Base-by-base conservation (phyloP, 1,140 invertebrate species). In the Mya arenaria region DNA sequence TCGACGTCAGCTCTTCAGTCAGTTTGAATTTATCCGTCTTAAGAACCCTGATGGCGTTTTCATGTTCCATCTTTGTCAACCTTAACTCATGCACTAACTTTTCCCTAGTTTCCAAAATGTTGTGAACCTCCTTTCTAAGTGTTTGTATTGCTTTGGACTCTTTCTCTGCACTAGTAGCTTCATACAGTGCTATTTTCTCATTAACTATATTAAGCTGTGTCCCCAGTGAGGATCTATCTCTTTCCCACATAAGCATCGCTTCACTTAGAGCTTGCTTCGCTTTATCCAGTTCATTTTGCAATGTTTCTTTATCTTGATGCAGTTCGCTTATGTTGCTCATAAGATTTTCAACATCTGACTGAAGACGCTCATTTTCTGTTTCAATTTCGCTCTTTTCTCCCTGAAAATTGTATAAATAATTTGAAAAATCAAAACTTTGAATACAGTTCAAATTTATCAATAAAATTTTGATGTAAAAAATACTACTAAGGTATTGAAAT, bases 181-280 rank as follows among this genome's bases (percentile, higher is more conserved):
- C 87, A 77, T 86, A 89, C n/a, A 91, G 66, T 19, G 84, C 78
- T 34, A 90, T 30, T 69, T 89, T 90, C 72, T 91, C 90, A 23
- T 82, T 86, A 1, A 84, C 82, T 15, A 89, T 84, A 73, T 87
- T 88, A n/a, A 87, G 48, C 3, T 87, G 85, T 23, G 68, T 63
- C 36, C 88, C 87, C 6, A 89, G 73, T 2, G 66, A 62, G 25
- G 85, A 83, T 10, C 87, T 79, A 48, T 90, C 87, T 37, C 85
- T 84, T 48, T 89, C 85, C 89, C 89, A 90, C 66, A 89, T 68
- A 4, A 90, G 44, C 87, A 90, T 89, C 0, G 87, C 87, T 41
- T 89, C 89, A 68, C 87, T 87, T 52, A 90, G 58, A 1, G 89
- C 86, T 55, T 86, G 84, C 65, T 86, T 89, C 1, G 86, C 75